Conservation (phyloP, 37 sponge, comb jelly and placozoan genomes). For the Tethya wilhelma region DNA sequence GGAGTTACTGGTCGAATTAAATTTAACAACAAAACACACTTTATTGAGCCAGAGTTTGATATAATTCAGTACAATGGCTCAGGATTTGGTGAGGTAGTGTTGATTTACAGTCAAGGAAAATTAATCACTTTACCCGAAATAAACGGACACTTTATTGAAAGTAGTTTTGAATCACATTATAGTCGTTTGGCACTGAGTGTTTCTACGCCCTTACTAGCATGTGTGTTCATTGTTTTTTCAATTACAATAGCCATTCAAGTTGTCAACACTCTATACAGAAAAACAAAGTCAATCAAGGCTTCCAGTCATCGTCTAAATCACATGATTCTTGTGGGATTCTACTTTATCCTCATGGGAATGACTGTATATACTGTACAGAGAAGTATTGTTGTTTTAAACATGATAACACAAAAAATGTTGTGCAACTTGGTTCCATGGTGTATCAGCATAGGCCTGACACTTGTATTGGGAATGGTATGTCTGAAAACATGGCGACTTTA, state of each 20-base stretch:
- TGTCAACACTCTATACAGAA: not conserved
- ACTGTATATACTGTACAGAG: not conserved
- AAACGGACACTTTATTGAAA: too few relatives aligned
- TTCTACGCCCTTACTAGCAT: not conserved
- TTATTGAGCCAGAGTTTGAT: not conserved
- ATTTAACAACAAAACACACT: not conserved
- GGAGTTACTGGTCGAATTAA: not conserved
- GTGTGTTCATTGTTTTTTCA: too few relatives aligned
- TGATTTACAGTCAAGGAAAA: too few relatives aligned
- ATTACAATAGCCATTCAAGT: not conserved
- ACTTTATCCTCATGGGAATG: not conserved
- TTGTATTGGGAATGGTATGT: too few relatives aligned
- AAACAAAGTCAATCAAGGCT: not conserved
- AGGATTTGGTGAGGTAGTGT: not conserved
- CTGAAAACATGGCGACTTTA: too few relatives aligned
- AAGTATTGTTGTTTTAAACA: too few relatives aligned
- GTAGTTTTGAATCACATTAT: not conserved
- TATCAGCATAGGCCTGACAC: too few relatives aligned
- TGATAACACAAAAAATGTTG: too few relatives aligned
- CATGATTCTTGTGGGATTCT: not conserved
- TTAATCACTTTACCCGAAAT: too few relatives aligned
- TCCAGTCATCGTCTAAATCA: not conserved
- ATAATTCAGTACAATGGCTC: not conserved
- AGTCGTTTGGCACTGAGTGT: not conserved
- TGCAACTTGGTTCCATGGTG: too few relatives aligned